Percentiles rank a stretch among this genome's conserved stretches.
Evolutionary conservation across 1,140 invertebrate genomes (phyloP).

Genomic region (Spodoptera litura): DNA sequence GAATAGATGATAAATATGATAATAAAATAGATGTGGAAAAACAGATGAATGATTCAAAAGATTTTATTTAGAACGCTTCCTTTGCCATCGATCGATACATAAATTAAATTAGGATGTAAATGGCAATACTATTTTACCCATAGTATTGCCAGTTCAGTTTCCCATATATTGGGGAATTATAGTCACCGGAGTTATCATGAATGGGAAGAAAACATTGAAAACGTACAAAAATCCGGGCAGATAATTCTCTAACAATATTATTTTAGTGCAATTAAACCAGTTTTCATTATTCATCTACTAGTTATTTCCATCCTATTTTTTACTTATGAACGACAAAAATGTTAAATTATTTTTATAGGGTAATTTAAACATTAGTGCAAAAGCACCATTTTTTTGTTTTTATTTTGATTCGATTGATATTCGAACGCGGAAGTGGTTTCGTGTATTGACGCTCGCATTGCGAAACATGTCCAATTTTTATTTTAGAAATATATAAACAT

Average conservation of each 20-base stretch:
- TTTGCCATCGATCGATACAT: slow-evolving; percentile 3
- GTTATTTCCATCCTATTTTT: neutral
- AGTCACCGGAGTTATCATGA: neutral
- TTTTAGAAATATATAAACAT: slow-evolving; percentile 75
- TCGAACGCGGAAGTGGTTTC: slow-evolving; percentile 81
- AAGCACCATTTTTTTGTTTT: slow-evolving; percentile 78
- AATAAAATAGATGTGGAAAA: no score
- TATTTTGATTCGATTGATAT: slow-evolving; percentile 76
- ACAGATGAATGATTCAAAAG: neutral
- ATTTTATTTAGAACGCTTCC: neutral
- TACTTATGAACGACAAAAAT: neutral
- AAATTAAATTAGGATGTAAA: neutral
- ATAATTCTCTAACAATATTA: no score
- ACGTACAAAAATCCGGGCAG: no score
- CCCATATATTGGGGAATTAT: neutral
- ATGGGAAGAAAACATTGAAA: neutral
- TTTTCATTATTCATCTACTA: neutral
- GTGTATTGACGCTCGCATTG: slow-evolving; percentile 73
- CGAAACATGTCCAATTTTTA: slow-evolving; percentile 75
- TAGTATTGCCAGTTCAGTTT: neutral
- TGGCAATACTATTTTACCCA: slow-evolving; percentile 1
- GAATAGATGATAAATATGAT: no score
- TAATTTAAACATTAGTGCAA: slow-evolving; percentile 39
- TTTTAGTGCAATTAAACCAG: neutral
- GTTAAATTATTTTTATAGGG: slow-evolving; percentile 33